Percentiles rank a stretch among this genome's conserved stretches.
Evolutionary conservation across 1,140 invertebrate genomes (phyloP).

Genomic region (Rhagoletis zephyria): DNA sequence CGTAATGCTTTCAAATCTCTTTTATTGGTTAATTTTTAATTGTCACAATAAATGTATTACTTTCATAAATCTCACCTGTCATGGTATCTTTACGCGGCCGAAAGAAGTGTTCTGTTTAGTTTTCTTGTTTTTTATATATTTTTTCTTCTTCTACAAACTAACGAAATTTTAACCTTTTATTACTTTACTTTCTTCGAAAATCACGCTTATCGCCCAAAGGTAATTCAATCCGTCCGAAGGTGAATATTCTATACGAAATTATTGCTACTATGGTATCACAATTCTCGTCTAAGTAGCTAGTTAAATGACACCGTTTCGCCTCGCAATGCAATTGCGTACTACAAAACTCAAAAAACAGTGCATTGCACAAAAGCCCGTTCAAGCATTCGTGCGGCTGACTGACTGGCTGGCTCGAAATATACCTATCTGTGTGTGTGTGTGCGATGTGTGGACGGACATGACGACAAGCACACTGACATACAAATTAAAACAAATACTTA

Average conservation of each 20-base stretch:
- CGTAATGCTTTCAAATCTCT: background rate
- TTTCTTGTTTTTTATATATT: background rate
- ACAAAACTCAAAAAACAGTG: conserved; percentile 27
- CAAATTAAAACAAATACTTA: background rate
- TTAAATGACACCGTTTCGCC: conserved; percentile 44
- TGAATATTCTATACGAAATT: conserved; percentile 16
- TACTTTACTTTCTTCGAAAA: background rate
- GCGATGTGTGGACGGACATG: conserved; percentile 19
- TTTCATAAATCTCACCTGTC: background rate
- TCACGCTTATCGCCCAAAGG: background rate
- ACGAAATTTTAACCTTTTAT: background rate
- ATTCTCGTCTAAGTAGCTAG: background rate
- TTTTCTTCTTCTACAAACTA: background rate
- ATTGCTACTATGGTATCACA: background rate
- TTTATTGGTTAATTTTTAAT: background rate
- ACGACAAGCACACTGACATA: background rate
- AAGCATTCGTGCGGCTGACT: background rate
- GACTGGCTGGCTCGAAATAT: background rate
- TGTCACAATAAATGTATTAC: background rate
- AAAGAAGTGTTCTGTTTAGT: background rate
- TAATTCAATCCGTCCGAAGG: conserved; percentile 31
- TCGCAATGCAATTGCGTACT: conserved; percentile 51
- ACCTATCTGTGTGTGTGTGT: background rate
- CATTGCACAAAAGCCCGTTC: conserved; percentile 31
- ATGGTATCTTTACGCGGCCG: background rate